Percentiles rank a stretch among this genome's conserved stretches.
These are phyloP conservation scores for Megastigmus dorsalis DNA, from an alignment of 2,888 invertebrate species.

Conservation along the genomic window DNA sequence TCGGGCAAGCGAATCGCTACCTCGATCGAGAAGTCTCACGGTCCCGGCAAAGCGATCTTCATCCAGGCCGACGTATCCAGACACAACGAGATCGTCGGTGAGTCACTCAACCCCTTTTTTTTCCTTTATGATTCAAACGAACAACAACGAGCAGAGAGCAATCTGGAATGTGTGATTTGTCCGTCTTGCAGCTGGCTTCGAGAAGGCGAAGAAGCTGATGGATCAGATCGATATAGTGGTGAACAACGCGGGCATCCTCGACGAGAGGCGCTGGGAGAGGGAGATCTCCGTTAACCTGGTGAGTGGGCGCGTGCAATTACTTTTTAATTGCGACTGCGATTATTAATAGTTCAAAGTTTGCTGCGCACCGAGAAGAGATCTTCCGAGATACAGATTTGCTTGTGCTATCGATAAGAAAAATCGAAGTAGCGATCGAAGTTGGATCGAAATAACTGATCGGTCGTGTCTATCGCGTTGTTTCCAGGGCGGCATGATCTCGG, in stretches of 20 bases:
- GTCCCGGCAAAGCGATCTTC: slow-evolving; percentile 63
- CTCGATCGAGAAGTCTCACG: slow-evolving; percentile 64
- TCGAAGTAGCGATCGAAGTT: no score
- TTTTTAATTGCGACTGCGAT: no score
- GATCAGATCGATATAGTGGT: slow-evolving; percentile 85
- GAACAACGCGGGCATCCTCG: slow-evolving; percentile 87
- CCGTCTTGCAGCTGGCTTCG: slow-evolving; percentile 79
- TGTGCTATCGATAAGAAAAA: no score
- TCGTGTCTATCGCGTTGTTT: no score
- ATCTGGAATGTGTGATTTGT: not conserved
- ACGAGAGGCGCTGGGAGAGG: slow-evolving; percentile 84
- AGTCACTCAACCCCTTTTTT: no score
- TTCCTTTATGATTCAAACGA: no score
- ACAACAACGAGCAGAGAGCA: no score
- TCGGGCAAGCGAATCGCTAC: slow-evolving; percentile 58
- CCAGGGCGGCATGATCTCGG: slow-evolving; percentile 67
- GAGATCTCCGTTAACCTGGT: slow-evolving; percentile 86
- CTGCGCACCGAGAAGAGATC: no score
- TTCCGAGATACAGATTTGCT: no score
- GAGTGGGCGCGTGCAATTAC: slow-evolving; percentile 65
- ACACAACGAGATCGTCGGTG: slow-evolving; percentile 62
- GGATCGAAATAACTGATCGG: no score
- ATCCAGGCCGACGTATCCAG: slow-evolving; percentile 65
- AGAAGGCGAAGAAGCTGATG: slow-evolving; percentile 81
- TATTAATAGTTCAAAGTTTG: no score